These are phyloP conservation scores for Halisarca cf. caerulea DNA, from an alignment of 37 sponge, comb jelly and placozoan genomes.

Conservation along the genomic window DNA sequence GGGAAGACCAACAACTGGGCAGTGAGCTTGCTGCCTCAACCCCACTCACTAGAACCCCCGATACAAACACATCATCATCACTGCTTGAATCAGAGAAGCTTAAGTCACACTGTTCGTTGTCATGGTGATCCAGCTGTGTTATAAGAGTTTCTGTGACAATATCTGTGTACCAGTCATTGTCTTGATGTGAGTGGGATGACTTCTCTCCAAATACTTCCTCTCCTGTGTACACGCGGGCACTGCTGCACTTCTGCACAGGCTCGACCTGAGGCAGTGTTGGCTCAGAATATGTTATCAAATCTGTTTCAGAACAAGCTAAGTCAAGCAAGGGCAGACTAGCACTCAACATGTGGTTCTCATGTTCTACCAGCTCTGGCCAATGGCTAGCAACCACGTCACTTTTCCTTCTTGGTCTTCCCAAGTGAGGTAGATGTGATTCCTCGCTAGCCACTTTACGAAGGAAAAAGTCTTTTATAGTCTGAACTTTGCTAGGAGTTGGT, in stretches of 20 bases:
- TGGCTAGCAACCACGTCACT: neutral
- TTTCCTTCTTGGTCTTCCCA: neutral
- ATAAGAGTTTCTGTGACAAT: slow-evolving; percentile 12
- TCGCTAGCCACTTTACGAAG: neutral
- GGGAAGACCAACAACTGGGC: neutral
- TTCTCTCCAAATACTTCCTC: neutral
- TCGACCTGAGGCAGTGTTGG: neutral
- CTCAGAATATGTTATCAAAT: neutral
- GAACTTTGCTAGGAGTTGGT: neutral
- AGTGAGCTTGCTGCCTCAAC: neutral
- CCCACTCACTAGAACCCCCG: neutral
- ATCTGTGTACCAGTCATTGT: slow-evolving; percentile 1
- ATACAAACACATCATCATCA: neutral
- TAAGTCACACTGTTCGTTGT: neutral
- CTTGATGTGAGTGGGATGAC: neutral
- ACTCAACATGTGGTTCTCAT: neutral
- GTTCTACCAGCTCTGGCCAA: neutral
- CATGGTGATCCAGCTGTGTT: neutral
- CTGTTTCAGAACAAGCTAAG: neutral
- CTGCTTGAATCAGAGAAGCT: neutral
- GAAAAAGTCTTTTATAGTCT: neutral
- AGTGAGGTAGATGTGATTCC: neutral
- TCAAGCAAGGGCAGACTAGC: neutral
- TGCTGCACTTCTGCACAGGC: neutral
- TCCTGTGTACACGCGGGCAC: neutral